These are phyloP conservation scores for Torymus tubicola DNA, from an alignment of 2,888 invertebrate genomes.

Conservation along the genomic window DNA sequence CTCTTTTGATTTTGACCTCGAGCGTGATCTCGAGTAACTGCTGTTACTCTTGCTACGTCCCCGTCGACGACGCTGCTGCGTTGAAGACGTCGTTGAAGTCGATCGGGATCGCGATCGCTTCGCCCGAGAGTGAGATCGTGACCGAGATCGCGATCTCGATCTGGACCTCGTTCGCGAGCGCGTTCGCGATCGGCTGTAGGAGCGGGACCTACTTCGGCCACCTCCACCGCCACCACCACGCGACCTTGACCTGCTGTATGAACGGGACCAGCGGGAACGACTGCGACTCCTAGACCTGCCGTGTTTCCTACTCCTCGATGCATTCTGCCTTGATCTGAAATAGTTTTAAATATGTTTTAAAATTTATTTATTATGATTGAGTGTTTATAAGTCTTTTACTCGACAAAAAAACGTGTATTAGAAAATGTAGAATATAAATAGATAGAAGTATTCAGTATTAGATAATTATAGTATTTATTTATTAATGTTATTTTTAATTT, in stretches of 20 bases:
- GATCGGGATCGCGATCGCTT: conserved; percentile 66
- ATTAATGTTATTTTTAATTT: no score
- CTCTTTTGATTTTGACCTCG: conserved; percentile 61
- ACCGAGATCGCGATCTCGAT: conserved; percentile 64
- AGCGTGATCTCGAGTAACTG: conserved; percentile 65
- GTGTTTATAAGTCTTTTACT: no score
- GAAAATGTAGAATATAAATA: no score
- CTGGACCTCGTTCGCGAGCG: conserved; percentile 66
- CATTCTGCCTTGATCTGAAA: conserved; percentile 68
- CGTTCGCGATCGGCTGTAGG: conserved; percentile 61
- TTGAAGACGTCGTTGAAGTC: conserved; percentile 59
- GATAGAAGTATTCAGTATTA: no score
- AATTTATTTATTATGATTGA: no score
- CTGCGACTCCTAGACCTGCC: conserved; percentile 70
- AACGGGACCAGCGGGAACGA: conserved; percentile 70
- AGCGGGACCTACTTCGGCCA: no score
- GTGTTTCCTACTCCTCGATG: conserved; percentile 71
- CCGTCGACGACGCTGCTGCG: conserved; percentile 67
- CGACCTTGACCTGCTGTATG: conserved; percentile 66
- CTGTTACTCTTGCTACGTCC: conserved; percentile 47
- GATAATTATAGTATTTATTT: no score
- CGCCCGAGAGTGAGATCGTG: conserved; percentile 54
- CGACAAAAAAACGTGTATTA: no score
- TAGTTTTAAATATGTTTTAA: conserved; percentile 14
- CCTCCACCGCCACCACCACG: conserved; percentile 17